Base-by-base conservation (phyloP, 35 echinoderm and acorn worm genomes). In the Ophioderma brevispina region DNA sequence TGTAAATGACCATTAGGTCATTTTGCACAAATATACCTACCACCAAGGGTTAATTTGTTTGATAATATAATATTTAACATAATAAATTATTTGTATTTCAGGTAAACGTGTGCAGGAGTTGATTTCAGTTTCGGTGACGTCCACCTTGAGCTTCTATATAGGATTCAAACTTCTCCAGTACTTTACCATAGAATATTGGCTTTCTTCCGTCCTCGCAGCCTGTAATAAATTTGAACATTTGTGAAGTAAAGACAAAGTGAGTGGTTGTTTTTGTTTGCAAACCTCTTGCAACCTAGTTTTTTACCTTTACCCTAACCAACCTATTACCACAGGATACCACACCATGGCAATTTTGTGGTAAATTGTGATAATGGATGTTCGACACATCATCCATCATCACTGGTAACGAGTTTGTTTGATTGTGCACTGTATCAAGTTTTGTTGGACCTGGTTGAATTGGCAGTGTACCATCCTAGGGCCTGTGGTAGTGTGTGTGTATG, bases 21-120 rank as follows among this genome's bases (percentile, higher is more conserved):
- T n/a, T n/a, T n/a, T n/a, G n/a, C n/a, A n/a, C n/a, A n/a, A n/a
- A n/a, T n/a, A n/a, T n/a, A n/a, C n/a, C n/a, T n/a, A n/a, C n/a
- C n/a, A n/a, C n/a, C n/a, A n/a, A n/a, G n/a, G n/a, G n/a, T n/a
- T n/a, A n/a, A n/a, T n/a, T n/a, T n/a, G n/a, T n/a, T n/a, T n/a
- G n/a, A n/a, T n/a, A n/a, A n/a, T n/a, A 56, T 86, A 35, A 25
- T 31, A n/a, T 36, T 86, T 70, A 30, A 42, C 32, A 30, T 36
- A 78, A 39, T 77, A 19, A 46, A 32, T 42, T 25, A 21, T 79
- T 92, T 52, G 5, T 28, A 31, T 87, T 75, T 35, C 83, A 92
- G 91, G 77, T 0, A 92, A 92, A 46, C 85, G 91, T 56, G 31
- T 92, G 19, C 91, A 92, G 32, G 91, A 92, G 40, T 87, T 81